Base-by-base conservation (phyloP, 2,113 vertebrate species). In the Cervus canadensis region DNA sequence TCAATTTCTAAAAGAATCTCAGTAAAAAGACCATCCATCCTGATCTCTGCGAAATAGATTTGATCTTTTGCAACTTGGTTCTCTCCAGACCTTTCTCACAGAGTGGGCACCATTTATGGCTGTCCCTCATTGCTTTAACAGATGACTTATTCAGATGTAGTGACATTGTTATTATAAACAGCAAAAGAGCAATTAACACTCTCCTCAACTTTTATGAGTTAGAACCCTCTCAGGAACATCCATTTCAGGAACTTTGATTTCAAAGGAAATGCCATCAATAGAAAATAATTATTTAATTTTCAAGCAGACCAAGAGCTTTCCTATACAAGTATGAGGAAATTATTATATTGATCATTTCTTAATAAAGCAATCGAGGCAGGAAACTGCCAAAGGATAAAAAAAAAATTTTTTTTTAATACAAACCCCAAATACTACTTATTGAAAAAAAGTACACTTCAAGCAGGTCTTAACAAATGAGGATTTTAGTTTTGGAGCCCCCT, bases 261-360 rank as follows among this genome's bases (percentile, higher is more conserved):
- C 30, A 95, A 97, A 95, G 84, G 76, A 97, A 94, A 97, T 92
- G 48, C 16, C 33, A 25, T 94, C 78, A 94, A 91, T 97, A 95
- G 94, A 79, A 98, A 96, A 89, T 23, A 95, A 91, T 95, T 87
- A 82, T 98, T 98, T 98, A 98, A 98, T 98, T 98, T 98, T 97
- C 76, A 97, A 33, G 5, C 33, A 96, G 76, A 71, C 52, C 94
- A 82, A 78, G 83, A 91, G 45, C 25, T 90, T 96, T 92, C 16
- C 36, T 93, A 83, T 85, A 45, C 17, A 97, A 97, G 25, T 74
- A 62, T 82, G 86, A 94, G 62, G 95, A 82, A 96, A 95, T 98
- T 93, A 52, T 97, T 86, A 74, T 97, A 97, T 17, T 96, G 86
- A 90, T 90, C 60, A 93, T 96, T 98, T 98, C 98, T 96, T 89